Evolutionary conservation across 2,888 invertebrate species (phyloP).

Genomic region (Eustalomyia histrio): DNA sequence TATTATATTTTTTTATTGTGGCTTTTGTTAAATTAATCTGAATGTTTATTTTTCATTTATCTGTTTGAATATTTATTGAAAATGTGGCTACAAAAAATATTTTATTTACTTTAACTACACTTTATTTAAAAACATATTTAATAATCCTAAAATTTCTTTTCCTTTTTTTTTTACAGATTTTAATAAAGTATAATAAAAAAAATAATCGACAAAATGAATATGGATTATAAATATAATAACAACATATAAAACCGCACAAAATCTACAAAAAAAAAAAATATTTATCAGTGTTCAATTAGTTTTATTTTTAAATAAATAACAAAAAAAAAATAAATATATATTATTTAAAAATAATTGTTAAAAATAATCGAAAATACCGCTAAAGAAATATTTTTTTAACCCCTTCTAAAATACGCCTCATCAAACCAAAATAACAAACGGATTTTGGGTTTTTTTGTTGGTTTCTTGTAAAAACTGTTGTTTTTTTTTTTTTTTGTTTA

Average conservation of each 20-base stretch:
- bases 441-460: conserved; percentile 4
- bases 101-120: neutral
- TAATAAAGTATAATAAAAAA: neutral
- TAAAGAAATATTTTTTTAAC: neutral
- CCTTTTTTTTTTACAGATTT: conserved; percentile 45
- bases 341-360: neutral
- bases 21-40: too few species aligned
- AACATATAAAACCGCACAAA: conserved; percentile 25
- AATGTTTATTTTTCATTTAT: too few species aligned
- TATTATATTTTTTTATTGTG: too few species aligned
- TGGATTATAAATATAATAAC: conserved; percentile 21
- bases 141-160: neutral
- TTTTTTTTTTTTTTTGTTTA: neutral
- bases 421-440: neutral
- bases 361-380: neutral
- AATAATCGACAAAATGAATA: conserved; percentile 19
- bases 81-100: neutral
- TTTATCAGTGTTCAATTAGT: conserved; percentile 47
- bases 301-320: conserved; percentile 32
- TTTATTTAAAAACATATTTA: conserved; percentile 3
- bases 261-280: neutral
- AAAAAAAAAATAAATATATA: neutral
- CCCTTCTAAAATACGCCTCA: neutral
- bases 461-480: neutral
- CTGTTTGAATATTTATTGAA: too few species aligned